Percentiles rank a stretch among this genome's conserved stretches.
Conservation (phyloP, 2,888 invertebrate species). For the Drosophila flavopinicola region DNA sequence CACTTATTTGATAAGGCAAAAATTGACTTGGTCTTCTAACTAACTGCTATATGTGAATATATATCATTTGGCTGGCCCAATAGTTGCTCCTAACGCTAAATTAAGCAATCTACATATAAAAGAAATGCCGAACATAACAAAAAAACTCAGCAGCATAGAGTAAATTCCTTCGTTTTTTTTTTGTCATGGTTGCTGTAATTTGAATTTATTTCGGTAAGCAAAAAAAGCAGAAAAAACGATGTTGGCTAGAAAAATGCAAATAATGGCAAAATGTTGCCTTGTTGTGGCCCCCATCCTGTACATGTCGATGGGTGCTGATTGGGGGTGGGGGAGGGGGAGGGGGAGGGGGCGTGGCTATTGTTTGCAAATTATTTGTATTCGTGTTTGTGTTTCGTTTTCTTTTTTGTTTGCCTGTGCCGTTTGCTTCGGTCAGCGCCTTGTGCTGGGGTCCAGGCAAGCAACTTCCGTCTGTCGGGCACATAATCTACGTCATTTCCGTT, state of each 20-base stretch:
- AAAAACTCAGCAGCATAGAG: constrained; percentile 32
- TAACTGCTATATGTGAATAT: not conserved
- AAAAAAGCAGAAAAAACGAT: constrained; percentile 20
- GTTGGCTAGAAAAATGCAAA: constrained; percentile 57
- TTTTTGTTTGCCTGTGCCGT: constrained; percentile 10
- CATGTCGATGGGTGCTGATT: too few species aligned
- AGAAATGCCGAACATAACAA: constrained; percentile 13
- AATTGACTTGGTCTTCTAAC: not conserved
- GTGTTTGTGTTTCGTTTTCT: constrained; percentile 31
- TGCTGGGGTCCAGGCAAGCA: constrained; percentile 52
- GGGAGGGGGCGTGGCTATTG: constrained; percentile 48
- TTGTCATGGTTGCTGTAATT: constrained; percentile 37
- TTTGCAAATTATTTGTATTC: constrained; percentile 71
- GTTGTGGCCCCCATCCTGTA: constrained; percentile 11
- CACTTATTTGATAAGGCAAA: not conserved
- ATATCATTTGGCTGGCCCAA: constrained; percentile 9
- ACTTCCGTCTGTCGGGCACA: constrained; percentile 68
- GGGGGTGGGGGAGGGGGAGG: not conserved
- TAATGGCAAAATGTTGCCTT: constrained; percentile 56
- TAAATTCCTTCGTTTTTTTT: constrained; percentile 2
- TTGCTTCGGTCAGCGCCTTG: constrained; percentile 35
- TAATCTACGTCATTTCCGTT: constrained; percentile 75
- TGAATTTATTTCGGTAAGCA: constrained; percentile 60
- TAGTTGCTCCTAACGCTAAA: constrained; percentile 43
- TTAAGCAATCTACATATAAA: constrained; percentile 27